Base-by-base conservation (phyloP, 2,888 invertebrate genomes). In the Blomia tropicalis region DNA sequence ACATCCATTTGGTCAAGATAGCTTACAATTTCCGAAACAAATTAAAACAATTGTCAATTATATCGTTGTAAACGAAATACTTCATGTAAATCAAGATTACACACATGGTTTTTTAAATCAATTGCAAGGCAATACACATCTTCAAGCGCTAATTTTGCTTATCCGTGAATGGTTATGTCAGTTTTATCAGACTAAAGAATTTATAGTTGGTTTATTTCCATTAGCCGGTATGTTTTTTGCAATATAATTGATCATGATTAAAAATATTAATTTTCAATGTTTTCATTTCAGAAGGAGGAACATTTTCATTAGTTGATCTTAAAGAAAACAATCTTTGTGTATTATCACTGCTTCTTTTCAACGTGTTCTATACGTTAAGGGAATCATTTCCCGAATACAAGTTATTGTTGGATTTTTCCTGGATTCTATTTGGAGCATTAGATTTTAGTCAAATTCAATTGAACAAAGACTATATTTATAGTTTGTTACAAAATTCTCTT, bases 341-440 rank as follows among this genome's bases (percentile, higher is more conserved):
- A 7, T 29, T 54, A 22, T n/a, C 54, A 22, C 27, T 61, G 14
- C 30, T 61, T 11, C 22, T 61, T 23, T 53, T 61, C 23, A 61
- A 61, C 43, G 36, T 61, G 2, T n/a, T 61, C 4, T 61, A 61
- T n/a, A 61, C 54, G 30, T 22, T 56, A 17, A 29, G 61, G 22
- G 44, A 56, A 19, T 54, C 29, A 30, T 56, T 61, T 22, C 17
- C 32, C 4, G 61, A 61, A 14, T 53, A 54, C n/a, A 58, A 43
- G 30, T 30, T 56, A 30, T 30, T 61, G 54, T 58, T 61, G 22
- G 61, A 61, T 29, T 61, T 61, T 43, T 31, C 36, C 2, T 61
- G 61, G 61, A 54, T 61, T 43, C 54, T 36, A 43, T 56, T 56
- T 11, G 25, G 31, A 4, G 58, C 30, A 25, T 23, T 61, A 19